A percentile compares a stretch with the other conserved stretches of the same genome.
Evolutionary conservation across 2,888 invertebrate genomes (phyloP).

Genomic region (Amiota mariae): DNA sequence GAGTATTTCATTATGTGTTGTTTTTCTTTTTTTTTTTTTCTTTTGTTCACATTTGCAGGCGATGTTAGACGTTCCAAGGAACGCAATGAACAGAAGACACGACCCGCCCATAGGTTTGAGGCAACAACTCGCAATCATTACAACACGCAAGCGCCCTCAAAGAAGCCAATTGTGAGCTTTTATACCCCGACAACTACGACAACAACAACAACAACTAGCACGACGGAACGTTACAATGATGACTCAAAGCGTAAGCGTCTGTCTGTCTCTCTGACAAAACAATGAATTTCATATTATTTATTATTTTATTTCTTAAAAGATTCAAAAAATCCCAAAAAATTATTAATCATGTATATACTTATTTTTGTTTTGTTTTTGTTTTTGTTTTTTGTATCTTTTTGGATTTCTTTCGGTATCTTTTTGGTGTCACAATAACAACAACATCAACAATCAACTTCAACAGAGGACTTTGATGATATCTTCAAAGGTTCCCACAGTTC

Average conservation of each 20-base stretch:
- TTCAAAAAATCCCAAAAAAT: constrained; percentile 36
- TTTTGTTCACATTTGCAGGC: constrained; percentile 52
- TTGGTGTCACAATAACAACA: constrained; percentile 3
- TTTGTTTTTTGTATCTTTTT: constrained; percentile 15
- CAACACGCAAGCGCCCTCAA: constrained; percentile 58
- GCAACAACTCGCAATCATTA: constrained; percentile 55
- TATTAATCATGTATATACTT: constrained; percentile 51
- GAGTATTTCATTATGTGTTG: not conserved
- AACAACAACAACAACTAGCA: constrained; percentile 55
- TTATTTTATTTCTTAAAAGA: not conserved
- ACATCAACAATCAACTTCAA: constrained; percentile 6
- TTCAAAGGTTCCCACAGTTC: constrained; percentile 83
- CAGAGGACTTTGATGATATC: constrained; percentile 76
- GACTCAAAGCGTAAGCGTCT: constrained; percentile 70
- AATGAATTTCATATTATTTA: constrained; percentile 47
- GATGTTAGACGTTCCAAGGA: constrained; percentile 71
- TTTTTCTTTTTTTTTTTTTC: constrained; percentile 1
- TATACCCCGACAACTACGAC: constrained; percentile 65
- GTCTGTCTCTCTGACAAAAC: constrained; percentile 33
- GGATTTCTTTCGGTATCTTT: not conserved
- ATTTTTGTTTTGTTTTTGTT: constrained; percentile 41
- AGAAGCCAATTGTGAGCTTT: constrained; percentile 68
- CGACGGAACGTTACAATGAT: constrained; percentile 62
- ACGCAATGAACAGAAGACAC: constrained; percentile 69
- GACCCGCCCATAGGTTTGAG: constrained; percentile 56